Percentiles rank a stretch among this genome's conserved stretches.
Conservation (phyloP, 2,888 invertebrate species). For the Macrophya alboannulata region DNA sequence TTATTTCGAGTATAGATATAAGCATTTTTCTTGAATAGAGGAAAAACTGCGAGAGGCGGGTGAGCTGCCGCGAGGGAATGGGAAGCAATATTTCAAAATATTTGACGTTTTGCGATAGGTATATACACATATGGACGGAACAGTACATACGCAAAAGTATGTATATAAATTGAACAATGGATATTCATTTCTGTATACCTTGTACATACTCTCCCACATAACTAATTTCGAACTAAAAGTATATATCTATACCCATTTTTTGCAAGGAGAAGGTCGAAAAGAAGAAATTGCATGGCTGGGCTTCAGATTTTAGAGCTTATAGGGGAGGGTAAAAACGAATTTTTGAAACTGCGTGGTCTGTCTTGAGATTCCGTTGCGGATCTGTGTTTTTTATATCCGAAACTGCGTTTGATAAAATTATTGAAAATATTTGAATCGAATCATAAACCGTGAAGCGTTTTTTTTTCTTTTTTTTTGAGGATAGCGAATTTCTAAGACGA, state of each 20-base stretch:
- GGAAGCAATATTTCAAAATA: slow-evolving; percentile 44
- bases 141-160: not conserved
- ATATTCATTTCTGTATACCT: not conserved
- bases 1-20: not conserved
- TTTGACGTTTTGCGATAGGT: not conserved
- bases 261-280: too few species aligned
- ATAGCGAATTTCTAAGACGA: not conserved
- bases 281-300: too few species aligned
- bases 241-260: not conserved
- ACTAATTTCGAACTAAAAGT: not conserved
- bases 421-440: not conserved
- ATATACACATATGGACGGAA: too few species aligned
- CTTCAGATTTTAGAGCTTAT: too few species aligned
- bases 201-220: not conserved
- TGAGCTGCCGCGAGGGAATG: not conserved
- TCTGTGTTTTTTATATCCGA: too few species aligned
- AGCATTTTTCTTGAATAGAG: not conserved
- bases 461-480: not conserved
- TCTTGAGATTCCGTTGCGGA: too few species aligned
- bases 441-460: not conserved
- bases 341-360: too few species aligned
- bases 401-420: too few species aligned
- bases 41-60: not conserved
- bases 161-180: not conserved
- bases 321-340: too few species aligned